Base-by-base conservation (phyloP, 2,888 invertebrate genomes). In the Acronicta psi region DNA sequence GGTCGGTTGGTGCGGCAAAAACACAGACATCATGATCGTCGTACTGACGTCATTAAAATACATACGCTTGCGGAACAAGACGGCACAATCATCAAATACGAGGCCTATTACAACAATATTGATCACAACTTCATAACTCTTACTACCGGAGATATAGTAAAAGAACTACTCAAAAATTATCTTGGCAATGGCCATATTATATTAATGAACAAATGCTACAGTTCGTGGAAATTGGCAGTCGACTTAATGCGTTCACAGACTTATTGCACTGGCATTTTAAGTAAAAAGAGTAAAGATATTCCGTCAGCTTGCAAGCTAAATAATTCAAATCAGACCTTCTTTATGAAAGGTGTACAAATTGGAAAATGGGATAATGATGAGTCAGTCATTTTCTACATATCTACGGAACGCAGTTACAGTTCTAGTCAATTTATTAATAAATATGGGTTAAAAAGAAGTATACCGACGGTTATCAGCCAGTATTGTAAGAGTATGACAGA, bases 151-250 rank as follows among this genome's bases (percentile, higher is more conserved):
- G 34, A 34, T n/a, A 13, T 34, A 6, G 34, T 34, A 7, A 34
- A 34, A 34, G 34, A n/a, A n/a, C n/a, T 34, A 6, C 34, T 34
- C 6, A 1, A 13, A 34, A n/a, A 34, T 13, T n/a, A 34, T 34
- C 29, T 62, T 8, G 53, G 41, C 38, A 14, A 29, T 16, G 59
- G 64, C 2, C 65, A 65, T 14, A 18, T 41, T 0, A 20, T 73
- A 0, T 72, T 55, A 25, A 63, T 69, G 71, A 65, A 63, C 17
- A 65, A 57, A 20, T 60, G 43, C 37, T 71, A 65, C 18, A 69
- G 56, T 20, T 60, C 59, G 3, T 44, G 42, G 17, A 43, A 43
- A 11, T 40, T 69, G 14, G 64, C 72, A 4, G 8, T 31, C 0
- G 18, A 44, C 3, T 37, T 70, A 18, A 37, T 73, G 13, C n/a